phyloP scores from a whole-genome alignment of 2,797 vertebrate species.

The Enteromius trimaculatus region DNA sequence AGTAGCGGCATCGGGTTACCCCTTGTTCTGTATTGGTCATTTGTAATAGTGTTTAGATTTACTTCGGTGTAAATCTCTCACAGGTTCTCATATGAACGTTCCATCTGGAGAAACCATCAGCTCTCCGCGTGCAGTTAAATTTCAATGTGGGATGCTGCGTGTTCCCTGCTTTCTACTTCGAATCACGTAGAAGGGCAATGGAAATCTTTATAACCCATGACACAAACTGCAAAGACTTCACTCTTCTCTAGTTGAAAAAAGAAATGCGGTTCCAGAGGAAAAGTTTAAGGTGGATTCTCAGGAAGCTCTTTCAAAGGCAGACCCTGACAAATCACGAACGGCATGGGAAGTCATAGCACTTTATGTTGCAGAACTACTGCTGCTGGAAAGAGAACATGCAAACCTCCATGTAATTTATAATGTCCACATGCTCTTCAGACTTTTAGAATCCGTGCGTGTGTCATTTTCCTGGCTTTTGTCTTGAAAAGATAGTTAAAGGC shows the following conservation, averaged over 20 bases:
- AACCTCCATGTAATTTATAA: conserved; percentile 19
- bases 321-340: conserved; percentile 38
- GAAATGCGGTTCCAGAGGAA: conserved; percentile 38
- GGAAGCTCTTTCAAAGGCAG: conserved; percentile 45
- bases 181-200: conserved; percentile 51
- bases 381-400: conserved; percentile 36
- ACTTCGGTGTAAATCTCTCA: conserved; percentile 57
- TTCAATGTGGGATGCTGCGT: conserved; percentile 51
- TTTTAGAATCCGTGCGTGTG: background rate
- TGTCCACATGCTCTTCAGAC: background rate
- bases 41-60: conserved; percentile 63
- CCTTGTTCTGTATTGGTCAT: conserved; percentile 50
- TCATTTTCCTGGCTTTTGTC: background rate
- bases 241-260: conserved; percentile 38
- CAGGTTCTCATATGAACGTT: conserved; percentile 53
- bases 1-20: conserved; percentile 45
- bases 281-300: conserved; percentile 37
- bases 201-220: conserved; percentile 59
- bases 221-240: conserved; percentile 36
- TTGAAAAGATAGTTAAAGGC: background rate
- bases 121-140: conserved; percentile 56
- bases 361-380: conserved; percentile 40
- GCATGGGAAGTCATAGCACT: conserved; percentile 39
- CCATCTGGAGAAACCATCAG: conserved; percentile 63
- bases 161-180: conserved; percentile 53